phyloP scores from a whole-genome alignment of 2,113 vertebrate genomes.

The Isurus oxyrinchus region DNA sequence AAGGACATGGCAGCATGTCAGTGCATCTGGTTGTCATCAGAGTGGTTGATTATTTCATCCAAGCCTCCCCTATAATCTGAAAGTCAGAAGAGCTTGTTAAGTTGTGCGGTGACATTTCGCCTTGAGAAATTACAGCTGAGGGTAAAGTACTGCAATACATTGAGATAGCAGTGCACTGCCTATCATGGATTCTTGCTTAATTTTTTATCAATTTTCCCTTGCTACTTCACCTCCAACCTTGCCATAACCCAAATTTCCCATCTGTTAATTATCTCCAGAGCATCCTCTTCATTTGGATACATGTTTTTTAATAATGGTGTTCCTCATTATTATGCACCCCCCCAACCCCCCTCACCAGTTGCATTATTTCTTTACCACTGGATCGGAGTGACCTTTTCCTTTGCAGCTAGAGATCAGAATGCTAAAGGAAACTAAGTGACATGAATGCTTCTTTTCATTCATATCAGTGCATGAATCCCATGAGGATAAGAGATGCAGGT shows the following conservation, averaged over 20 bases:
- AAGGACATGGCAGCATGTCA: not conserved
- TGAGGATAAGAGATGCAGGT: not conserved
- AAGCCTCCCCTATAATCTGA: not conserved
- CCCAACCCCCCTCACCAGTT: not conserved
- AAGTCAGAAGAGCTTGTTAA: not conserved
- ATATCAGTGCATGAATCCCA: not conserved
- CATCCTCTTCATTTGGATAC: not conserved
- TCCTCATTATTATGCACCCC: not conserved
- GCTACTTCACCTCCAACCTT: not conserved
- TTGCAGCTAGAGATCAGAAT: not conserved
- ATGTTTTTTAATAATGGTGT: not conserved
- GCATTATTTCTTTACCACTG: not conserved
- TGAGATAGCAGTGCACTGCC: not conserved
- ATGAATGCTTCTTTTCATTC: not conserved
- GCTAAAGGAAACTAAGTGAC: not conserved
- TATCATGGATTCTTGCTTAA: not conserved
- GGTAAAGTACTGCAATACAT: not conserved
- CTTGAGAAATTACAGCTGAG: not conserved
- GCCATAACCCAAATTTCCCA: not conserved
- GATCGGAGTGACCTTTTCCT: not conserved
- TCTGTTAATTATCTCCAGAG: not conserved
- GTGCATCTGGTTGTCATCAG: not conserved
- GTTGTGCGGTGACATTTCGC: not conserved
- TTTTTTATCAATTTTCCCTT: not conserved
- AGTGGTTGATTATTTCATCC: not conserved